Base-by-base conservation (phyloP, 2,113 vertebrate species). In the Pygathrix nemaeus region DNA sequence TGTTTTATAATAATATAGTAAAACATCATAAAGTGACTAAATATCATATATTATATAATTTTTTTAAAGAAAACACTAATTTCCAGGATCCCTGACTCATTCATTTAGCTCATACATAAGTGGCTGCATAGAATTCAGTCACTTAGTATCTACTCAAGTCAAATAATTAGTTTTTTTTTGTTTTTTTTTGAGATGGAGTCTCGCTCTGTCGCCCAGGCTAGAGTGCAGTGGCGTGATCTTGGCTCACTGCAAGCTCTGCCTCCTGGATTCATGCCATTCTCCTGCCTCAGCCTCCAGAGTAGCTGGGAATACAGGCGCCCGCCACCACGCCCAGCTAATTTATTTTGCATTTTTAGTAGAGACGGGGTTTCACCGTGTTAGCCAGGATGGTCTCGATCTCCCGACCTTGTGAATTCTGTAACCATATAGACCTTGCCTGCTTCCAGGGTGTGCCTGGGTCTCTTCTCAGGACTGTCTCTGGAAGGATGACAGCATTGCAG, bases 21-120 rank as follows among this genome's bases (percentile, higher is more conserved):
- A 89, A 97, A 90, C n/a, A 25, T 72, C 57, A 96, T 43, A 80
- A 94, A 79, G 66, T 86, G 64, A 84, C 79, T 88, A 61, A 81
- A 82, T 55, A 86, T 8, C 30, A 88, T 2, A n/a, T 48, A 7
- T 7, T 55, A 30, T 88, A 32, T 38, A 52, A 30, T 52, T 68
- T 52, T 86, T 79, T 18, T 32, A 52, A 64, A 88, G 80, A 66
- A 43, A 76, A 76, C 18, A 57, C 61, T 66, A 72, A 78, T 50
- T 94, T 90, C 48, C 20, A 83, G 66, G 23, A 89, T 72, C 12
- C 25, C 14, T 30, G 55, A 80, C 25, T 59, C 52, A 59, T 93
- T 78, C 40, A 80, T 75, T 48, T 76, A 52, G 8, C 48, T 93
- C 21, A 23, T 35, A 50, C 0, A 25, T 27, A 88, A 27, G 78